Percentiles rank a stretch among this genome's conserved stretches.
These are phyloP conservation scores for Nebria salina DNA, from an alignment of 2,888 invertebrate species.

Conservation along the genomic window DNA sequence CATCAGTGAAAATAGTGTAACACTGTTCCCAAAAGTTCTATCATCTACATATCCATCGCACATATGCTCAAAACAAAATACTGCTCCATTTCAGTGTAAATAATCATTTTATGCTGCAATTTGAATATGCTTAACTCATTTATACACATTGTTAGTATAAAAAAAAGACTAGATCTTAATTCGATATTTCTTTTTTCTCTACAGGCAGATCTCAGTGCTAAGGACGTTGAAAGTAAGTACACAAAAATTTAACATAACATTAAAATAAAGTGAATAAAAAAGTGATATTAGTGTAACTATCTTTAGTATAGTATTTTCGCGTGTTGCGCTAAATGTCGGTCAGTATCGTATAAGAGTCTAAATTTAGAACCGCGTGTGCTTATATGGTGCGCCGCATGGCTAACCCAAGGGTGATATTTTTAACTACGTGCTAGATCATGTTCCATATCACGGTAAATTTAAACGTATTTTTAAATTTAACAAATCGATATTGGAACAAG, in stretches of 20 bases:
- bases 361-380: conserved; percentile 39
- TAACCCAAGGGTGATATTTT: conserved; percentile 26
- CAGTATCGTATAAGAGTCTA: conserved; percentile 22
- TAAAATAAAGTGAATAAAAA: conserved; percentile 3
- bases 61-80: neutral
- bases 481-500: too few species aligned
- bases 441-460: neutral
- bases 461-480: too few species aligned
- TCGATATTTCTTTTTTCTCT: conserved; percentile 60
- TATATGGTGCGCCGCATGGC: conserved; percentile 44
- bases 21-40: neutral
- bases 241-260: neutral
- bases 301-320: neutral
- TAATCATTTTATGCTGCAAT: neutral
- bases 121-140: neutral
- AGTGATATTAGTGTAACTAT: conserved; percentile 19
- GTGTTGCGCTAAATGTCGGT: neutral
- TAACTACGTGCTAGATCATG: conserved; percentile 12
- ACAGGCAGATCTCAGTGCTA: conserved; percentile 87
- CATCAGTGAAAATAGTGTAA: neutral
- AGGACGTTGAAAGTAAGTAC: conserved; percentile 90
- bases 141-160: neutral
- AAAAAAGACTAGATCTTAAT: conserved; percentile 4
- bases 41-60: neutral
- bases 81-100: neutral